phyloP scores from a whole-genome alignment of 1,140 invertebrate species.

The Manduca sexta region DNA sequence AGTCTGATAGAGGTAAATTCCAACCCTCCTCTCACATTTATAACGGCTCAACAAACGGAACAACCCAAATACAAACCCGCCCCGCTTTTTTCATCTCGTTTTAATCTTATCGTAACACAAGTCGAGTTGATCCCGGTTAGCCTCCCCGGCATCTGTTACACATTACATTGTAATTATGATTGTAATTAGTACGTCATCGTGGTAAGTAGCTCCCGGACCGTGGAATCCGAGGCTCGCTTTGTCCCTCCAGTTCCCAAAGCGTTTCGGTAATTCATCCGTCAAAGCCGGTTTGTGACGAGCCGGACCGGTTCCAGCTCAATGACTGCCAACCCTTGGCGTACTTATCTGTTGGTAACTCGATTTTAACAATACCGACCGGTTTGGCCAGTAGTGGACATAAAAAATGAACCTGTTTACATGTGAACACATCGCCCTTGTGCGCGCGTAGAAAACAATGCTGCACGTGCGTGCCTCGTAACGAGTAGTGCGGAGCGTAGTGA shows the following conservation, averaged over 20 bases:
- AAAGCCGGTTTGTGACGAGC: conserved; percentile 54
- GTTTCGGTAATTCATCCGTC: conserved; percentile 60
- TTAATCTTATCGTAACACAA: no score
- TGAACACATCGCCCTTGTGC: neutral
- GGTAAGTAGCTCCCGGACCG: neutral
- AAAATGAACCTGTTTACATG: neutral
- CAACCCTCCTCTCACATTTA: no score
- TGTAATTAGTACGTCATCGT: no score
- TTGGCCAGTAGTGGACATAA: conserved; percentile 3
- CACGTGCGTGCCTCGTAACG: conserved; percentile 50
- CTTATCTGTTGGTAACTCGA: conserved; percentile 52
- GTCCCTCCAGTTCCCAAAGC: conserved; percentile 25
- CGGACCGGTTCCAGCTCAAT: conserved; percentile 67
- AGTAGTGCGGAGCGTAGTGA: conserved; percentile 42
- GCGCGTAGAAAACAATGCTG: conserved; percentile 48
- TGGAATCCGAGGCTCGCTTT: conserved; percentile 17
- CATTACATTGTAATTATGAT: no score
- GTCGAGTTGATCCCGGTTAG: no score
- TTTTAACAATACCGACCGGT: conserved; percentile 37
- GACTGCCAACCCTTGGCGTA: conserved; percentile 55
- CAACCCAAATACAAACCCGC: no score
- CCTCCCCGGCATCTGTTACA: no score
- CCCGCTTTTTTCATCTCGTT: no score
- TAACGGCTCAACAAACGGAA: no score
- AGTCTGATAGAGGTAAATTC: no score